These are phyloP conservation scores for Colaptes auratus DNA, from an alignment of 2,113 vertebrate genomes.

Conservation along the genomic window DNA sequence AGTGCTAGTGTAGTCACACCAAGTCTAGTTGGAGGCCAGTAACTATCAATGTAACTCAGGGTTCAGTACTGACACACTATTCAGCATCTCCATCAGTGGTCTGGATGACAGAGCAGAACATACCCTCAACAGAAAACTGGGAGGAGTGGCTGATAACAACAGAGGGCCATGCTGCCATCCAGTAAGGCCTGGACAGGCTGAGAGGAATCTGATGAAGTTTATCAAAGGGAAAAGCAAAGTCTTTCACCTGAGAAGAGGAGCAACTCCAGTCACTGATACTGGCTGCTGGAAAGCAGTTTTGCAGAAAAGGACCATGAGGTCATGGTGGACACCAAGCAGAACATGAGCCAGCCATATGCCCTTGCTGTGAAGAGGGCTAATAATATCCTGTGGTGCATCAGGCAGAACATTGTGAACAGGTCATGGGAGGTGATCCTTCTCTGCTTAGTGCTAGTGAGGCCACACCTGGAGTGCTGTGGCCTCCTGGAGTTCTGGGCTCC, in stretches of 20 bases:
- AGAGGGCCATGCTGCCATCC: background rate
- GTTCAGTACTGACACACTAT: background rate
- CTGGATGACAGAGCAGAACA: background rate
- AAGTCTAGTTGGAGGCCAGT: background rate
- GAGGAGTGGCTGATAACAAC: background rate
- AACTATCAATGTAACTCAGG: background rate
- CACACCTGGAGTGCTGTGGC: background rate
- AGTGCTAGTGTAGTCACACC: background rate
- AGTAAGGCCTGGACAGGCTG: background rate
- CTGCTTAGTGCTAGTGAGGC: background rate
- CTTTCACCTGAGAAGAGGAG: background rate
- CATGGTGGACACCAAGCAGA: background rate
- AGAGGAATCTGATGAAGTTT: background rate
- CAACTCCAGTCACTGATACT: background rate
- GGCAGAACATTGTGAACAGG: background rate
- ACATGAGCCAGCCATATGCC: background rate
- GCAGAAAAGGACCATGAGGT: background rate
- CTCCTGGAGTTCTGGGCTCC: background rate
- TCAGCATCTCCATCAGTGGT: background rate
- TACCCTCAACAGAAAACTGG: background rate
- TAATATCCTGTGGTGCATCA: accelerated
- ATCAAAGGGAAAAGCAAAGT: background rate
- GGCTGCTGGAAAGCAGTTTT: background rate
- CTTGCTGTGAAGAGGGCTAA: background rate
- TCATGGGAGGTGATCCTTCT: accelerated